phyloP scores from a whole-genome alignment of 2,888 invertebrate species.

The Punctoribates punctum region DNA sequence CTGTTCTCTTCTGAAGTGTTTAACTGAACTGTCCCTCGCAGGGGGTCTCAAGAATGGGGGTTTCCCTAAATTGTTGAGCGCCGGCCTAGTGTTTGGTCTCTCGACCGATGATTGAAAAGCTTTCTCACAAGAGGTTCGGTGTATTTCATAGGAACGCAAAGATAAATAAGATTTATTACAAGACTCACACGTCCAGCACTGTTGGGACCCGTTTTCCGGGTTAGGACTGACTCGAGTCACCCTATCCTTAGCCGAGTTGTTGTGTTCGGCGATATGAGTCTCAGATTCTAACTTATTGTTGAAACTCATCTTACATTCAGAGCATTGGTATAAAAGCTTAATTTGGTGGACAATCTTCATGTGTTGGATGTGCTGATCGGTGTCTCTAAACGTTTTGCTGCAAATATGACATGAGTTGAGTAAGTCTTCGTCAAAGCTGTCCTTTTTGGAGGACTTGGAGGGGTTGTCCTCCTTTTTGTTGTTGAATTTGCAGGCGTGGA shows the following conservation, averaged over 20 bases:
- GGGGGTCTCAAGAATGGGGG: neutral
- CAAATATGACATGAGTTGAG: neutral
- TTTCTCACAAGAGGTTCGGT: slow-evolving; percentile 19
- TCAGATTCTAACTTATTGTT: neutral
- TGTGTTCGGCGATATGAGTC: slow-evolving; percentile 11
- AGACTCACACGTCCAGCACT: slow-evolving; percentile 4
- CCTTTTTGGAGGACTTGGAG: no score
- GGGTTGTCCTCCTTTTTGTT: neutral
- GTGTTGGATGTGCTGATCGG: slow-evolving; percentile 30
- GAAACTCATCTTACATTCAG: slow-evolving; percentile 13
- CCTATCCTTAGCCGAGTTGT: neutral
- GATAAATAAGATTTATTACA: slow-evolving; percentile 12
- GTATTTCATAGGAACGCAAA: slow-evolving; percentile 26
- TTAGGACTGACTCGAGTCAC: neutral
- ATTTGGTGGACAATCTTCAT: slow-evolving; percentile 30
- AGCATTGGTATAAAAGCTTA: slow-evolving; percentile 12
- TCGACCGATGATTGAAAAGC: neutral
- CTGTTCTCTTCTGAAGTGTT: slow-evolving; percentile 21
- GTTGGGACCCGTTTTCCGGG: neutral
- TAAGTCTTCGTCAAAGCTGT: neutral
- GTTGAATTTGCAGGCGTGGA: slow-evolving; percentile 10
- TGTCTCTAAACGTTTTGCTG: neutral
- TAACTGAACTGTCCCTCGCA: neutral
- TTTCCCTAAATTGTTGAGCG: neutral
- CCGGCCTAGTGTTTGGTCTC: neutral